Conservation (phyloP, 2,888 invertebrate species). For the Agrypnus murinus region DNA sequence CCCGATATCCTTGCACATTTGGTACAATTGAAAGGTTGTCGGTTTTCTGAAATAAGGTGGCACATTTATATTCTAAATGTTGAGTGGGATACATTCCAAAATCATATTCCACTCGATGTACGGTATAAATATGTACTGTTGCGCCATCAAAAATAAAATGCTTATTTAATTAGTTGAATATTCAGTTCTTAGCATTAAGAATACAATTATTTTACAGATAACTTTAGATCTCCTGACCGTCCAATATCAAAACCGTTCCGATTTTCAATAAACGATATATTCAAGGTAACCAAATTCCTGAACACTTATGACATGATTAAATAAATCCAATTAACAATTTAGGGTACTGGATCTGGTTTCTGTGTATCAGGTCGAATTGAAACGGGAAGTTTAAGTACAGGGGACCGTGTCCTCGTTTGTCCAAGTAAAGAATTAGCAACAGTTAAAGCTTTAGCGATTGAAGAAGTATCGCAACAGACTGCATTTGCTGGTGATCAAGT, state of each 20-base stretch:
- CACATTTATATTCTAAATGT: too few relatives aligned
- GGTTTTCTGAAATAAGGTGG: too few relatives aligned
- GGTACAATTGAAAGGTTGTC: too few relatives aligned
- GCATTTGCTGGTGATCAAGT: constrained; percentile 98
- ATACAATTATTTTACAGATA: constrained; percentile 76
- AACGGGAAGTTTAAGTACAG: constrained; percentile 89
- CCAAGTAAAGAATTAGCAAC: constrained; percentile 89
- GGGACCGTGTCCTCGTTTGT: constrained; percentile 91
- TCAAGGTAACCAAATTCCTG: constrained; percentile 82
- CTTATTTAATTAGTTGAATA: too few relatives aligned
- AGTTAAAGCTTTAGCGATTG: constrained; percentile 83
- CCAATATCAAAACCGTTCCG: constrained; percentile 92
- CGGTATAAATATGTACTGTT: too few relatives aligned
- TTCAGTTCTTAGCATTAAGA: too few relatives aligned
- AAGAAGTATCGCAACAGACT: constrained; percentile 82
- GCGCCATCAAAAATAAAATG: too few relatives aligned
- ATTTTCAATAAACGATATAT: constrained; percentile 95
- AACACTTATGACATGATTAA: constrained; percentile 61
- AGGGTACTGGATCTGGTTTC: constrained; percentile 90
- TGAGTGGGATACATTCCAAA: too few relatives aligned
- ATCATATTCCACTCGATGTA: too few relatives aligned
- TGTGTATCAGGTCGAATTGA: constrained; percentile 94
- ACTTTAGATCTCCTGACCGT: constrained; percentile 89
- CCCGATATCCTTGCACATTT: too few relatives aligned
- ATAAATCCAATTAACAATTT: constrained; percentile 32